Evolutionary conservation across 2,113 vertebrate species (phyloP).

Genomic region (Neofelis nebulosa): DNA sequence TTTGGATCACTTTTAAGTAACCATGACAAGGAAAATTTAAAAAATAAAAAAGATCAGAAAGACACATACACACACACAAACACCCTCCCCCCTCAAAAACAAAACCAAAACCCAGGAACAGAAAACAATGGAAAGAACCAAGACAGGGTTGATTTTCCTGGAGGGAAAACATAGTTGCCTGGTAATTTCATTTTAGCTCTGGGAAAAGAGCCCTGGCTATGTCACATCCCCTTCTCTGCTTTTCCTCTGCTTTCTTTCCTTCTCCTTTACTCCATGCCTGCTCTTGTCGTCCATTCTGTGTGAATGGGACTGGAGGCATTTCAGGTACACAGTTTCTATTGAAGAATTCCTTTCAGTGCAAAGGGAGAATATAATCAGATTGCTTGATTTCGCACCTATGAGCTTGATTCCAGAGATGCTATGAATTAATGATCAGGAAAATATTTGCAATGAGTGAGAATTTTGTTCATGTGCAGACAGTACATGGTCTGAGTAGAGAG

Average conservation of each 20-base stretch:
- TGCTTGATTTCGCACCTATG: neutral
- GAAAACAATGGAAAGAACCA: constrained; percentile 47
- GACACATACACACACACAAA: too few species aligned
- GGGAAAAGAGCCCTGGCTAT: neutral
- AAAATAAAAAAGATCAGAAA: neutral
- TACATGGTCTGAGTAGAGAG: neutral
- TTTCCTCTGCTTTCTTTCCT: neutral
- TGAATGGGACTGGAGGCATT: neutral
- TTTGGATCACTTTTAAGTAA: constrained; percentile 11
- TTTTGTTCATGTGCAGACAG: neutral
- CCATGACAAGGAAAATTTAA: neutral
- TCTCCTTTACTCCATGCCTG: neutral
- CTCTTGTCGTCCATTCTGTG: neutral
- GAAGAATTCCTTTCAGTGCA: neutral
- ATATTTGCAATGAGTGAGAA: neutral
- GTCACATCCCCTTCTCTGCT: neutral
- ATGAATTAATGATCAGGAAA: neutral
- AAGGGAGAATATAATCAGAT: neutral
- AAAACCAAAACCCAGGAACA: neutral
- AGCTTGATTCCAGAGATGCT: neutral
- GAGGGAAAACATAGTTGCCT: neutral
- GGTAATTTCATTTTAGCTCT: neutral
- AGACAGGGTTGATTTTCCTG: constrained; percentile 8
- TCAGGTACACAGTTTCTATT: neutral
- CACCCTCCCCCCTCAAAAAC: neutral